Evolutionary conservation across 1,140 invertebrate genomes (phyloP).

Genomic region (Melanaphis sacchari): DNA sequence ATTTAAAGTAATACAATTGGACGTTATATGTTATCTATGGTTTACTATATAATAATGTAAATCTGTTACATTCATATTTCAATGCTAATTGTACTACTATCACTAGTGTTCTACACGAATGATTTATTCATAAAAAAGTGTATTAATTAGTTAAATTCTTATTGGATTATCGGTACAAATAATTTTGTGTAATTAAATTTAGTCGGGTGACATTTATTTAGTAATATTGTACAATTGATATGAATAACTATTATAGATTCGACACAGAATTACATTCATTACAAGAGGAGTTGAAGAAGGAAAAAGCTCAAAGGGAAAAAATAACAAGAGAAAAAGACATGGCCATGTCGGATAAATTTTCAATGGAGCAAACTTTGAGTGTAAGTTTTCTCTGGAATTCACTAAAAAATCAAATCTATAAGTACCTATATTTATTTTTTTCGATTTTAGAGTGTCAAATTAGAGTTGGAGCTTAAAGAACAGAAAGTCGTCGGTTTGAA

Average conservation of each 20-base stretch:
- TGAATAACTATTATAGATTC: constrained; percentile 68
- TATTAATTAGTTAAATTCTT: neutral
- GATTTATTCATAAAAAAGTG: neutral
- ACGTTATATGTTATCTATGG: neutral
- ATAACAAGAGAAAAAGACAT: constrained; percentile 84
- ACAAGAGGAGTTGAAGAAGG: constrained; percentile 83
- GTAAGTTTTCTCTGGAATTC: constrained; percentile 67
- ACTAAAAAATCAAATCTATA: neutral
- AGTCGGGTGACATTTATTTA: neutral
- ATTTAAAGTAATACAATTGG: neutral
- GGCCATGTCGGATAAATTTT: constrained; percentile 82
- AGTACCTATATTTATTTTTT: neutral
- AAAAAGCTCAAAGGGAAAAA: constrained; percentile 78
- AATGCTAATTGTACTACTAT: neutral
- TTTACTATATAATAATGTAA: neutral
- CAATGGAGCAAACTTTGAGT: constrained; percentile 83
- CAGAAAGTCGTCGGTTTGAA: constrained; percentile 80
- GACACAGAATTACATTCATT: constrained; percentile 85
- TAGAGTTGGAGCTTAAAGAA: constrained; percentile 87
- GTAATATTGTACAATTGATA: neutral
- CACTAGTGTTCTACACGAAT: neutral
- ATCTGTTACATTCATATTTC: neutral
- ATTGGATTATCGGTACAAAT: neutral
- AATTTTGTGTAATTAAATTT: neutral
- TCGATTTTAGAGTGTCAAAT: constrained; percentile 74